phyloP scores from a whole-genome alignment of 2,888 invertebrate genomes.

The Oscheius sp. region DNA sequence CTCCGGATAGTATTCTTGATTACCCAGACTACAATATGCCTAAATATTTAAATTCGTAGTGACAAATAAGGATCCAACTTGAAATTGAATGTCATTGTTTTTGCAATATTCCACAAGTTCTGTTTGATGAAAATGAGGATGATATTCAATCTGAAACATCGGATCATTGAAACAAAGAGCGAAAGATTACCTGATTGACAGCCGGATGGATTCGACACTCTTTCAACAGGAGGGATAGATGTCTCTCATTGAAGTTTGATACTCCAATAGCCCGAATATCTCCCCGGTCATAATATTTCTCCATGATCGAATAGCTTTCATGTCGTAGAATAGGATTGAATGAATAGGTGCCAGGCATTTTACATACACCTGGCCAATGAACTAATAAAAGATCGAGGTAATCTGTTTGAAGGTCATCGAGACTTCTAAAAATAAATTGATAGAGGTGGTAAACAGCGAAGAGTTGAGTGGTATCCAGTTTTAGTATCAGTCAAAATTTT shows the following conservation, averaged over 20 bases:
- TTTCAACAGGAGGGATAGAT: constrained; percentile 77
- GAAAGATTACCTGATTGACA: constrained; percentile 79
- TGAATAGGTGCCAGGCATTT: constrained; percentile 72
- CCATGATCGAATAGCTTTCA: constrained; percentile 79
- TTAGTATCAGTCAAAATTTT: no score
- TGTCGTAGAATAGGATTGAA: constrained; percentile 76
- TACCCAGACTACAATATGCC: constrained; percentile 77
- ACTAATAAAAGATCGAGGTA: constrained; percentile 84
- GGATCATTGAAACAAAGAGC: constrained; percentile 80
- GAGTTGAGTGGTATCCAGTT: constrained; percentile 52
- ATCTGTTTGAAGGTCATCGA: constrained; percentile 77
- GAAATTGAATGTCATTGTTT: constrained; percentile 78
- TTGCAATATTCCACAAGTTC: constrained; percentile 78
- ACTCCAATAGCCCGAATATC: constrained; percentile 81
- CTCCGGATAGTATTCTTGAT: constrained; percentile 41
- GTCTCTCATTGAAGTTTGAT: constrained; percentile 81
- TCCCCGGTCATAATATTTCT: constrained; percentile 74
- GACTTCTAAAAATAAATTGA: constrained; percentile 74
- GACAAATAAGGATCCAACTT: constrained; percentile 70
- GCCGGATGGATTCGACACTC: constrained; percentile 77
- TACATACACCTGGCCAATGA: constrained; percentile 83
- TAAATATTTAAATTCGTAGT: constrained; percentile 69
- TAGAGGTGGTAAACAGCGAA: constrained; percentile 27
- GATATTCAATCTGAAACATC: constrained; percentile 83
- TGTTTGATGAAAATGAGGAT: constrained; percentile 80